phyloP scores from a whole-genome alignment of 2,888 invertebrate species.

The Trilocha varians region DNA sequence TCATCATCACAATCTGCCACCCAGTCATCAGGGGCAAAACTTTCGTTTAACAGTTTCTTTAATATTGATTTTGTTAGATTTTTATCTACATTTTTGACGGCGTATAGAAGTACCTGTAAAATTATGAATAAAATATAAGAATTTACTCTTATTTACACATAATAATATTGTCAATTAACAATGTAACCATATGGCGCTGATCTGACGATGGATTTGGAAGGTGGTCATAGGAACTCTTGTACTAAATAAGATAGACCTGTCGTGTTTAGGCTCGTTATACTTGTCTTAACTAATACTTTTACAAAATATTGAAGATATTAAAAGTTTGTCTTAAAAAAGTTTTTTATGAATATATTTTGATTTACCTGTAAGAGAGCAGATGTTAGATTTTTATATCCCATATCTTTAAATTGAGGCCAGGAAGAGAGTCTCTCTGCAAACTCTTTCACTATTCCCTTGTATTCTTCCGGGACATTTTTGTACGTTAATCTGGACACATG shows the following conservation, averaged over 20 bases:
- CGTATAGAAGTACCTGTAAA: constrained; percentile 76
- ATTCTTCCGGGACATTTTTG: constrained; percentile 71
- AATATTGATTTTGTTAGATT: constrained; percentile 67
- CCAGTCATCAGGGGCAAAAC: constrained; percentile 70
- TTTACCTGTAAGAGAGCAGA: constrained; percentile 80
- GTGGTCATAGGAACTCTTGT: too few relatives aligned
- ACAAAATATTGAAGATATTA: too few relatives aligned
- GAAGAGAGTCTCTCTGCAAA: constrained; percentile 75
- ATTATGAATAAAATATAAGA: constrained; percentile 39
- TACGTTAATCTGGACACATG: constrained; percentile 54
- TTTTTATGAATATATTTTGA: too few relatives aligned
- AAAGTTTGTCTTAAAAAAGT: too few relatives aligned
- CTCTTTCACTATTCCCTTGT: constrained; percentile 75
- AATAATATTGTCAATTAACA: too few relatives aligned
- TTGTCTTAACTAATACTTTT: too few relatives aligned
- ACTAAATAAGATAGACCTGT: too few relatives aligned
- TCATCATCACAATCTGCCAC: constrained; percentile 30
- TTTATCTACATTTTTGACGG: constrained; percentile 74
- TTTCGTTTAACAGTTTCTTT: constrained; percentile 76
- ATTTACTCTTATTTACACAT: too few relatives aligned
- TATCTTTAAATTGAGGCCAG: constrained; percentile 86
- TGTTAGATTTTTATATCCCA: constrained; percentile 79
- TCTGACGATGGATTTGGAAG: too few relatives aligned
- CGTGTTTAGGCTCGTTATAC: too few relatives aligned
- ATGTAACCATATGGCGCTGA: too few relatives aligned